These are phyloP conservation scores for Scaptomyza parva DNA, from an alignment of 2,888 invertebrate species.

Conservation along the genomic window DNA sequence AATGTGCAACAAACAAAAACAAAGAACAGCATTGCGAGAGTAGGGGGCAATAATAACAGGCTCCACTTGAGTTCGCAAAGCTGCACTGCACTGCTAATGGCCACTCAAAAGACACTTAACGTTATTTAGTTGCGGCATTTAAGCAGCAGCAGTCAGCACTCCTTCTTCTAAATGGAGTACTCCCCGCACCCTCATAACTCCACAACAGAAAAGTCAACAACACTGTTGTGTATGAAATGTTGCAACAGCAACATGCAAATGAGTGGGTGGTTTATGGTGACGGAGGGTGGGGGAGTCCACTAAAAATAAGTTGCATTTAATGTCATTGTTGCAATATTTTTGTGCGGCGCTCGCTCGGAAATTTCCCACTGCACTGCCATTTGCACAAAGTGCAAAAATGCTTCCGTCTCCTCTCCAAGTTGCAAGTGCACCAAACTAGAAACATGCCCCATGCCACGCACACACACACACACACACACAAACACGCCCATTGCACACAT, in stretches of 20 bases:
- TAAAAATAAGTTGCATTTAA: constrained; percentile 79
- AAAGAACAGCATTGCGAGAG: constrained; percentile 25
- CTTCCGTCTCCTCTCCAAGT: constrained; percentile 60
- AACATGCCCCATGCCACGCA: constrained; percentile 20
- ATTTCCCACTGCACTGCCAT: constrained; percentile 67
- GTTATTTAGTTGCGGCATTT: constrained; percentile 80
- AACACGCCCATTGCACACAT: constrained; percentile 43
- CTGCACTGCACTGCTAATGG: constrained; percentile 72
- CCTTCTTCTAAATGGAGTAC: no score
- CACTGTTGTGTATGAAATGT: constrained; percentile 52
- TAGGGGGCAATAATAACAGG: constrained; percentile 47
- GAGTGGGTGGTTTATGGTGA: constrained; percentile 25
- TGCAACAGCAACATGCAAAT: constrained; percentile 65
- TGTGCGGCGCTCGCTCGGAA: constrained; percentile 38
- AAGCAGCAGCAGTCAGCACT: constrained; percentile 40
- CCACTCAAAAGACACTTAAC: constrained; percentile 78
- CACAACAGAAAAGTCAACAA: constrained; percentile 26
- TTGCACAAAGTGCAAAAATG: constrained; percentile 76
- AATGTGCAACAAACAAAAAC: constrained; percentile 18
- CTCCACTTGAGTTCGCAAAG: constrained; percentile 65
- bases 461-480: not conserved
- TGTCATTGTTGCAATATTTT: constrained; percentile 79
- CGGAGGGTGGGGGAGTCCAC: constrained; percentile 7
- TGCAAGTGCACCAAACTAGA: constrained; percentile 51
- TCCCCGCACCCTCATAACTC: not conserved